Conservation (phyloP, 2,888 invertebrate species). For the Argyresthia goedartella region DNA sequence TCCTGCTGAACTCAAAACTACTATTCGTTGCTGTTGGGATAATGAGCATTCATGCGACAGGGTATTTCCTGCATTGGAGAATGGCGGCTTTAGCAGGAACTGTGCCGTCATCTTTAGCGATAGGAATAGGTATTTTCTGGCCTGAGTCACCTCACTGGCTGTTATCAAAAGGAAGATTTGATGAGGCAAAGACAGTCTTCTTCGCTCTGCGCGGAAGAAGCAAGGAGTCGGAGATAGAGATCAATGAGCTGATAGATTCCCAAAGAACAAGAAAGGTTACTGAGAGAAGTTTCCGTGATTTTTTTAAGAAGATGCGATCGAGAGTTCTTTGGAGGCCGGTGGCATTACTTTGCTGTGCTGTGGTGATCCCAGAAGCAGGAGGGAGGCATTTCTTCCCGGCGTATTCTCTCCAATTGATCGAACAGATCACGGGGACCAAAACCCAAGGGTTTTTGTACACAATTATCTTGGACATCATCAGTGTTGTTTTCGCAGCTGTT, state of each 20-base stretch:
- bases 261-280: neutral
- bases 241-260: neutral
- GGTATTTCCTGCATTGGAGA: slow-evolving; percentile 4
- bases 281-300: neutral
- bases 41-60: neutral
- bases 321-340: slow-evolving; percentile 9
- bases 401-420: slow-evolving; percentile 7
- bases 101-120: neutral
- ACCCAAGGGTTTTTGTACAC: slow-evolving; percentile 7
- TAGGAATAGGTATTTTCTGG: neutral
- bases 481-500: neutral
- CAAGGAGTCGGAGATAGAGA: neutral
- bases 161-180: neutral
- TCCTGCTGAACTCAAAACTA: neutral
- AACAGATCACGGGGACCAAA: slow-evolving; percentile 6
- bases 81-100: neutral
- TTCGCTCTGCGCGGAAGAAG: neutral
- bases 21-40: neutral
- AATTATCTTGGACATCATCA: neutral
- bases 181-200: slow-evolving; percentile 2
- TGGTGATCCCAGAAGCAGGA: slow-evolving; percentile 3
- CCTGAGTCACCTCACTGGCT: slow-evolving; percentile 3
- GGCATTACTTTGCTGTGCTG: slow-evolving; percentile 1
- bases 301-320: slow-evolving; percentile 2
- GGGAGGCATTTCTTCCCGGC: slow-evolving; percentile 7